A percentile compares a stretch with the other conserved stretches of the same genome.
phyloP scores from a whole-genome alignment of 2,888 invertebrate species.

The Hydraecia micacea region DNA sequence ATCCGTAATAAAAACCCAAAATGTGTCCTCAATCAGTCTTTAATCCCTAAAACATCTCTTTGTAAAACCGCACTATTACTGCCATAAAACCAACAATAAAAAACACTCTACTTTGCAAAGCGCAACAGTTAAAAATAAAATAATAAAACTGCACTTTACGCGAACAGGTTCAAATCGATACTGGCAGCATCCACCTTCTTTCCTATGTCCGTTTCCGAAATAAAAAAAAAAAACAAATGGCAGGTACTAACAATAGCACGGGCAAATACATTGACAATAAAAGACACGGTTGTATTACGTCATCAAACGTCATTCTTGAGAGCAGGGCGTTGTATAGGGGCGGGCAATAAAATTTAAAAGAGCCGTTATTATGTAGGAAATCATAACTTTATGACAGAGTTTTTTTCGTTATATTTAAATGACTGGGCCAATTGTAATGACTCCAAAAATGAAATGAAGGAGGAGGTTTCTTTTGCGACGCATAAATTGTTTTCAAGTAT shows the following conservation, averaged over 20 bases:
- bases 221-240: conserved; percentile 78
- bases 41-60: background rate
- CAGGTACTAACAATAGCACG: conserved; percentile 80
- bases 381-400: background rate
- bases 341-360: conserved; percentile 25
- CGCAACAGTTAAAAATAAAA: conserved; percentile 51
- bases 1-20: conserved; percentile 11
- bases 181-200: conserved; percentile 80
- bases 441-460: background rate
- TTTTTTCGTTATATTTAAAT: background rate
- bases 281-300: conserved; percentile 64
- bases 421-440: background rate
- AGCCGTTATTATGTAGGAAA: conserved; percentile 2
- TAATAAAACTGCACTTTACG: conserved; percentile 83
- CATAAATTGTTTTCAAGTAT: background rate
- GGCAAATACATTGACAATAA: conserved; percentile 69
- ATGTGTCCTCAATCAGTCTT: background rate
- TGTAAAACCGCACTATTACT: conserved; percentile 25
- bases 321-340: conserved; percentile 34
- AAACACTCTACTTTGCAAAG: conserved; percentile 5
- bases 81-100: conserved; percentile 42
- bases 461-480: background rate
- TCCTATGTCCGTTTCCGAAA: conserved; percentile 87
- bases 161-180: conserved; percentile 83
- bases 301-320: conserved; percentile 42